These are phyloP conservation scores for Scaptodrosophila latifasciaeformis DNA, from an alignment of 2,888 invertebrate species.

Conservation along the genomic window DNA sequence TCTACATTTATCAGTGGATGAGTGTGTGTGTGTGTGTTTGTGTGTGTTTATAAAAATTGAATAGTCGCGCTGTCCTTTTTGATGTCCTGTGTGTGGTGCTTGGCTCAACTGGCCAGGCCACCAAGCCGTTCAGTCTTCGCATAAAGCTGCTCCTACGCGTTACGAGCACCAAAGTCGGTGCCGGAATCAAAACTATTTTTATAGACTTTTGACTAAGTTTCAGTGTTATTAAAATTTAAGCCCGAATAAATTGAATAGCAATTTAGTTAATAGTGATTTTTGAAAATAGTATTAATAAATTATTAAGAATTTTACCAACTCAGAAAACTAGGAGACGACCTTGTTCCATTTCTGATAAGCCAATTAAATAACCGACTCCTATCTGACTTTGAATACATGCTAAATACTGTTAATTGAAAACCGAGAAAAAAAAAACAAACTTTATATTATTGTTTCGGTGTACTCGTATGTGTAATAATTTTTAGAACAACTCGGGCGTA, in stretches of 20 bases:
- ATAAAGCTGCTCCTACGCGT: slow-evolving; percentile 67
- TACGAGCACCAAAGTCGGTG: slow-evolving; percentile 37
- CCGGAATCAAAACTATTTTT: slow-evolving; percentile 1
- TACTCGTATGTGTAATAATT: slow-evolving; percentile 25
- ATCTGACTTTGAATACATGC: too few relatives aligned
- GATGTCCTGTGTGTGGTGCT: slow-evolving; percentile 40
- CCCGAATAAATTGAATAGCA: slow-evolving; percentile 5
- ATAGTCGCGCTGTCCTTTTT: slow-evolving; percentile 43
- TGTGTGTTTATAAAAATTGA: slow-evolving; percentile 33
- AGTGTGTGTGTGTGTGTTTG: slow-evolving; percentile 2
- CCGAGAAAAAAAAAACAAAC: slow-evolving; percentile 1
- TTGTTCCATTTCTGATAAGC: slow-evolving; percentile 5
- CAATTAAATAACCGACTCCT: background rate
- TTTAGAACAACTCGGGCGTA: slow-evolving; percentile 61
- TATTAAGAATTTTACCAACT: slow-evolving; percentile 13
- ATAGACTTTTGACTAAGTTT: background rate
- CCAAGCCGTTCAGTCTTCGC: slow-evolving; percentile 71
- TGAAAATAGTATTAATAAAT: slow-evolving; percentile 12
- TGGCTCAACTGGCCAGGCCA: slow-evolving; percentile 44
- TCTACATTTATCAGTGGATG: too few relatives aligned
- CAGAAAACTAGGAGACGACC: background rate
- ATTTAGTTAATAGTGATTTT: slow-evolving; percentile 10
- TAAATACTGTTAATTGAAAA: background rate
- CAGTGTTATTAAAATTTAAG: slow-evolving; percentile 3
- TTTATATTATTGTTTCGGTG: background rate